Base-by-base conservation (phyloP, 2,113 vertebrate species). In the Ptilorrhoa leucosticta region DNA sequence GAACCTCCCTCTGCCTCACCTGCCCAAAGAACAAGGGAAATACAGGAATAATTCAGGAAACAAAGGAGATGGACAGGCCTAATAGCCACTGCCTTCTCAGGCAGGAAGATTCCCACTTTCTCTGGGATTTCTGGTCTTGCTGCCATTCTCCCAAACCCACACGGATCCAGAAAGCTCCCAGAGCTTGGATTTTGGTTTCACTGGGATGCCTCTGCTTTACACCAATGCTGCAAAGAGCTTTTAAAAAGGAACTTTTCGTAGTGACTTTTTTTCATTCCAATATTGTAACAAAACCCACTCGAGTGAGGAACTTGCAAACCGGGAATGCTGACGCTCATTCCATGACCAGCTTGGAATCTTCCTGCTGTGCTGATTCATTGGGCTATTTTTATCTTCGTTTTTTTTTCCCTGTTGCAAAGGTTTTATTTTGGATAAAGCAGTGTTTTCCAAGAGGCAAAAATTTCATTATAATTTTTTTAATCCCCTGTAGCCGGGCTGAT, bases 331-430 rank as follows among this genome's bases (percentile, higher is more conserved):
- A 91, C 60, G 44, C 18, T 76, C 23, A 17, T 39, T 90, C 84
- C 72, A 33, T 90, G 72, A 71, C 79, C 73, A 70, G 73, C 57
- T 71, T 0, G 7, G 87, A 84, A 75, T 54, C 47, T 91, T 56
- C 93, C 83, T 60, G 89, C 73, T 84, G 87, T 61, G 87, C 70
- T n/a, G 48, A 86, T 89, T 95, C 77, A 31, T 40, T 89, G 57
- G 73, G 27, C 23, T 87, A 47, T 54, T 91, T 95, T 70, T 70
- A 66, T 50, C 69, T 58, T 85, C 47, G 30, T 78, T 56, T 79
- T 83, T n/a, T 22, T 56, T 45, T 26, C 22, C 40, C 58, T 75
- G 68, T 91, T 39, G 47, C 24, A 51, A 78, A 79, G 65, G 76
- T 37, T 91, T 94, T 76, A 42, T 83, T 92, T 95, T 53, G 66